These are phyloP conservation scores for Aporrectodea caliginosa DNA, from an alignment of 1,140 invertebrate species.

Conservation along the genomic window DNA sequence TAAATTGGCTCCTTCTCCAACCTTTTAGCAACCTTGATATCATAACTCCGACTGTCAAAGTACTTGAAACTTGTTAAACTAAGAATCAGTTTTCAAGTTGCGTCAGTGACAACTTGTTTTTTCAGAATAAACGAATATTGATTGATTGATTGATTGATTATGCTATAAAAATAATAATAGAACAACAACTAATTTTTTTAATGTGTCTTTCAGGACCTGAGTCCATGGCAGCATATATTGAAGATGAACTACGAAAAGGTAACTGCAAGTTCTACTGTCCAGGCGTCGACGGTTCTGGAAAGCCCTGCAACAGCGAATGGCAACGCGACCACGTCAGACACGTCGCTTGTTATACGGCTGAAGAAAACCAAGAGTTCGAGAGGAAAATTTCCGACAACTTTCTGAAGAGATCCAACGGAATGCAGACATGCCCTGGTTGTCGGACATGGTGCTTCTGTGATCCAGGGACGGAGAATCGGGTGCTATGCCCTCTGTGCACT, in stretches of 20 bases:
- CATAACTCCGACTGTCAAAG: too few species aligned
- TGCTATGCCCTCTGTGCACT: not conserved
- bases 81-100: too few species aligned
- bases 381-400: not conserved
- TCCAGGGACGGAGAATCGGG: not conserved
- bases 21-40: too few species aligned
- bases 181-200: too few species aligned
- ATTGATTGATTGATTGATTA: too few species aligned
- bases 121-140: too few species aligned
- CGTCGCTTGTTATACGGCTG: not conserved
- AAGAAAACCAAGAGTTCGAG: not conserved
- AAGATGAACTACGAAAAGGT: not conserved
- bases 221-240: not conserved
- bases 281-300: too few species aligned
- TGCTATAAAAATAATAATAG: too few species aligned
- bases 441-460: not conserved
- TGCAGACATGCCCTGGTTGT: not conserved
- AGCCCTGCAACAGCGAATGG: not conserved
- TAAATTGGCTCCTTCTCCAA: too few species aligned
- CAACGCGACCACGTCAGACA: not conserved
- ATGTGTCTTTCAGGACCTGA: not conserved
- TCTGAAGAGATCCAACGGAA: not conserved
- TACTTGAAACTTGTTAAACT: too few species aligned
- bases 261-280: not conserved
- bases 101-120: too few species aligned